These are phyloP conservation scores for Vireo griseus DNA, from an alignment of 2,797 vertebrate species.

Conservation along the genomic window DNA sequence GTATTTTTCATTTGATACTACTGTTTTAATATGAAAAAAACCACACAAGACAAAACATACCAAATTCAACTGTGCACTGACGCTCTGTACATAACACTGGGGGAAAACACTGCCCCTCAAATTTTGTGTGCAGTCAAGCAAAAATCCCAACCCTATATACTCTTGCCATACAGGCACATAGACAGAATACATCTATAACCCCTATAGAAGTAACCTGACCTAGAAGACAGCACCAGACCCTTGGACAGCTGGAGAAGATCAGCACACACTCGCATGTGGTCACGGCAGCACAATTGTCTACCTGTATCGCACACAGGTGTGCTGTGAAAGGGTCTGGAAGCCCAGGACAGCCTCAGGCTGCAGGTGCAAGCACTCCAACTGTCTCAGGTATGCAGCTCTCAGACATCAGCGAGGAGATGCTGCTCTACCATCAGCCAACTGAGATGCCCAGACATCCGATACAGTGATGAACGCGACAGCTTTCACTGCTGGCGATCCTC, in stretches of 20 bases:
- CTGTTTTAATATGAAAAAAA: neutral
- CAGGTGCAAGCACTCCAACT: fast-evolving
- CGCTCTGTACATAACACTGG: neutral
- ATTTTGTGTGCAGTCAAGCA: neutral
- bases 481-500: neutral
- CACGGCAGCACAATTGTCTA: fast-evolving
- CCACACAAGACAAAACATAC: neutral
- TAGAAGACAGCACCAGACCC: neutral
- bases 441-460: neutral
- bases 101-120: fast-evolving
- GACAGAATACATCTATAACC: neutral
- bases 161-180: neutral
- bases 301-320: fast-evolving
- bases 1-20: neutral
- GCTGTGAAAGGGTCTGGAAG: neutral
- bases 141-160: neutral
- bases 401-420: neutral
- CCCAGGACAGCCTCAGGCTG: fast-evolving
- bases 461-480: fast-evolving
- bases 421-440: neutral
- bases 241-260: neutral
- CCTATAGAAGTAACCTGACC: neutral
- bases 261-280: fast-evolving
- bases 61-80: neutral
- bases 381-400: neutral